Percentiles rank a stretch among this genome's conserved stretches.
Conservation (phyloP, 1,140 invertebrate genomes). For the Saxidomus purpurata region DNA sequence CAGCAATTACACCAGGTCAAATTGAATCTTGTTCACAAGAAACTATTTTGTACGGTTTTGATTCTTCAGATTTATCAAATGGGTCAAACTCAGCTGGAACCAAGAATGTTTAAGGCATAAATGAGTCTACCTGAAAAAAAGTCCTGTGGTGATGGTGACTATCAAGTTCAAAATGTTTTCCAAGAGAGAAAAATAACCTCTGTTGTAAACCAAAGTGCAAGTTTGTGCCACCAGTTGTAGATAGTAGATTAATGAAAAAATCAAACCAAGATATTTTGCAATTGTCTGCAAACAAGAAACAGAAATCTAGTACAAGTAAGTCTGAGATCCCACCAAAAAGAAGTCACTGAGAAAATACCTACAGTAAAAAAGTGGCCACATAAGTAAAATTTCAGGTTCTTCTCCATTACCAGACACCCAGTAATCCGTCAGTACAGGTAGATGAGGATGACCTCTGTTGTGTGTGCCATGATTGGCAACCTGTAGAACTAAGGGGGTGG, state of each 20-base stretch:
- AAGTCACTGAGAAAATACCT: not conserved
- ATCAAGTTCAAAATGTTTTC: not conserved
- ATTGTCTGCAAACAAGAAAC: not conserved
- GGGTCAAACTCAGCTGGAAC: not conserved
- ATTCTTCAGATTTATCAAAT: not conserved
- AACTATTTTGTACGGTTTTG: not conserved
- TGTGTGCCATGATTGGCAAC: slow-evolving; percentile 23
- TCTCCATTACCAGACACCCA: not conserved
- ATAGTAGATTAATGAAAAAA: slow-evolving; percentile 24
- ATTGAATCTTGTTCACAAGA: not conserved
- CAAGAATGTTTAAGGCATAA: not conserved
- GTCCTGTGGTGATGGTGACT: not conserved
- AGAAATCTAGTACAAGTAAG: not conserved
- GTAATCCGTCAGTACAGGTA: not conserved
- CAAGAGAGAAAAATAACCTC: not conserved
- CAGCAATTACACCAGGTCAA: not conserved
- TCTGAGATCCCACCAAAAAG: not conserved
- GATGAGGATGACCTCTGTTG: slow-evolving; percentile 6
- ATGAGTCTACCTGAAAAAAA: not conserved
- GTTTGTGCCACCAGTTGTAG: slow-evolving; percentile 37
- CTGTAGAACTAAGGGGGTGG: not conserved
- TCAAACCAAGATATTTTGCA: not conserved
- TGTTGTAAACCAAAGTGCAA: slow-evolving; percentile 19
- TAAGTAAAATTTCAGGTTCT: not conserved
- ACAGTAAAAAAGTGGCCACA: not conserved